Base-by-base conservation (phyloP, 2,888 invertebrate genomes). In the Drosophila pseudotalamancana region DNA sequence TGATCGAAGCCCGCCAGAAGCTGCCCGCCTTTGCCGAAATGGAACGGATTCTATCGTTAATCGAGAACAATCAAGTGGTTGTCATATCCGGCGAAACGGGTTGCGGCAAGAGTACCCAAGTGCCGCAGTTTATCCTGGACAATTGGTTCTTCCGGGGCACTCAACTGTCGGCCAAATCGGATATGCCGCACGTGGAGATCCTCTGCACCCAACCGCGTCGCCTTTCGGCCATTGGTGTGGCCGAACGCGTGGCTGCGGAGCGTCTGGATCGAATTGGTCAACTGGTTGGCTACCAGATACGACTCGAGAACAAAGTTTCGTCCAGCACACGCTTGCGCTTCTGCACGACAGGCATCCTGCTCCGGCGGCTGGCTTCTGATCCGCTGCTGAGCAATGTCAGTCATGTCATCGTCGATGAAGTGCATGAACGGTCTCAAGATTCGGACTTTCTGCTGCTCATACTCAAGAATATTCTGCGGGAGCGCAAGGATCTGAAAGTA, bases 41-140 rank as follows among this genome's bases (percentile, higher is more conserved):
- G 91, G 92, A 93, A 32, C 94, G 95, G 62, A 95, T 97, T 77
- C 90, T 97, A 60, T 92, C 93, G 67, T 92, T 93, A 0, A 92
- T 96, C 32, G 92, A 93, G 29, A 92, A 93, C 51, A 94, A 94
- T 53, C 90, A 76, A 18, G 88, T 90, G 1, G 77, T 90, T 16
- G 95, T 97, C 0, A 95, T 97, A 73, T 95, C 95, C 40, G 97
- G 97, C 2, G 96, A 96, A 89, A 97, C 97, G 0, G 97, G 96
- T 0, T 96, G 96, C 80, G 96, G 96, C 45, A 96, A 96, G 90
- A 95, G 95, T 87, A 96, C 96, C 0, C 95, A 98, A 94, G 95
- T 98, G n/a, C 98, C 98, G 0, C 98, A 99, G 91, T 98, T 96
- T 91, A 94, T 99, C 40, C 90, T 99, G 23, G 98, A 99, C 88